These are phyloP conservation scores for Lydus trimaculatus DNA, from an alignment of 2,888 invertebrate genomes.

Conservation along the genomic window DNA sequence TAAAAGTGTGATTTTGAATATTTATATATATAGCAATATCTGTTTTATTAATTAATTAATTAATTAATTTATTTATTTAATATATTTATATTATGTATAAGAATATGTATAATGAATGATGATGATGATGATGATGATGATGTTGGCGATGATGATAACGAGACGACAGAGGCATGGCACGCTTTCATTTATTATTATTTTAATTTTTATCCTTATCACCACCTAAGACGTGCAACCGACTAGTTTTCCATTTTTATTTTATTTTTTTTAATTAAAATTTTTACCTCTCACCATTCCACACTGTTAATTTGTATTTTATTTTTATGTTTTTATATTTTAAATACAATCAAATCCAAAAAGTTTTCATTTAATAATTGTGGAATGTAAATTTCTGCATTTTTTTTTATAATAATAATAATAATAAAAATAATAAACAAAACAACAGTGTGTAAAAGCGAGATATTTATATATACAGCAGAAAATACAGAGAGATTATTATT, in stretches of 20 bases:
- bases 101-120: conserved; percentile 38
- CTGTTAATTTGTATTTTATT: conserved; percentile 44
- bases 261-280: background rate
- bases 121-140: conserved; percentile 43
- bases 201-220: background rate
- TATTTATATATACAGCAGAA: conserved; percentile 52
- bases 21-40: conserved; percentile 54
- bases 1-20: conserved; percentile 36
- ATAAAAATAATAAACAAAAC: conserved; percentile 12
- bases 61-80: conserved; percentile 55
- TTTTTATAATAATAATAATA: conserved; percentile 12
- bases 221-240: conserved; percentile 53
- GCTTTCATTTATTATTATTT: conserved; percentile 58
- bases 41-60: conserved; percentile 42
- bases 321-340: conserved; percentile 25
- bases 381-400: conserved; percentile 20
- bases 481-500: conserved; percentile 37
- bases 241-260: conserved; percentile 32
- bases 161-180: conserved; percentile 60
- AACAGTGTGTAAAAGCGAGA: conserved; percentile 55
- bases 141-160: conserved; percentile 39
- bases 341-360: conserved; percentile 44
- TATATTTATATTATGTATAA: conserved; percentile 31
- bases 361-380: conserved; percentile 29
- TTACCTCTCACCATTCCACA: conserved; percentile 53